A percentile compares a stretch with the other conserved stretches of the same genome.
phyloP scores from a whole-genome alignment of 2,113 vertebrate genomes.

The Monarcha castaneiventris region DNA sequence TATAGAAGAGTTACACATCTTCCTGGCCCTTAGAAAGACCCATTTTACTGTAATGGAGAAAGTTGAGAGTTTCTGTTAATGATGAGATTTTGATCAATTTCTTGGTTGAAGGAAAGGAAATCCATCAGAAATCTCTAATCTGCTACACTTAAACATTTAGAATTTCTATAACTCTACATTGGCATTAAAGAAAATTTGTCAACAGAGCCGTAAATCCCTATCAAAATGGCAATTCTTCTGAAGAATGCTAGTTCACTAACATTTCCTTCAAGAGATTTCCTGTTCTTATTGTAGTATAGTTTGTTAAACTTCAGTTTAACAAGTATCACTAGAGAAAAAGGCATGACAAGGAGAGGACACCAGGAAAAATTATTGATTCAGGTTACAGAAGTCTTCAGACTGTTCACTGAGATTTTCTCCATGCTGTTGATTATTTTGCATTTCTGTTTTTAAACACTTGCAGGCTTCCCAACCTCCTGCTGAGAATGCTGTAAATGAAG shows the following conservation, averaged over 20 bases:
- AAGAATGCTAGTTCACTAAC: not conserved
- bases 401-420: not conserved
- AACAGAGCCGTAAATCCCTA: not conserved
- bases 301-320: not conserved
- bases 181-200: not conserved
- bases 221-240: not conserved
- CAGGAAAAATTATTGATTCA: not conserved
- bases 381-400: not conserved
- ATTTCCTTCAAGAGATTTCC: not conserved
- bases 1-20: not conserved
- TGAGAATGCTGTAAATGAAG: conserved; percentile 73
- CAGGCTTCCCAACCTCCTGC: conserved; percentile 58
- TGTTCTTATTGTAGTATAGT: not conserved
- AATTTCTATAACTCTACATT: not conserved
- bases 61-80: not conserved
- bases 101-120: not conserved
- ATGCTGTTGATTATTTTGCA: not conserved
- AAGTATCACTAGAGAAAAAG: not conserved
- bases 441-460: not conserved
- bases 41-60: not conserved
- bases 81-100: not conserved
- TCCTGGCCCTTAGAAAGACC: not conserved
- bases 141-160: not conserved
- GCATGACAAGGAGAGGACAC: not conserved
- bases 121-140: not conserved